A percentile compares a stretch with the other conserved stretches of the same genome.
phyloP scores from a whole-genome alignment of 2,113 vertebrate genomes.

The Mystacornis crossleyi region DNA sequence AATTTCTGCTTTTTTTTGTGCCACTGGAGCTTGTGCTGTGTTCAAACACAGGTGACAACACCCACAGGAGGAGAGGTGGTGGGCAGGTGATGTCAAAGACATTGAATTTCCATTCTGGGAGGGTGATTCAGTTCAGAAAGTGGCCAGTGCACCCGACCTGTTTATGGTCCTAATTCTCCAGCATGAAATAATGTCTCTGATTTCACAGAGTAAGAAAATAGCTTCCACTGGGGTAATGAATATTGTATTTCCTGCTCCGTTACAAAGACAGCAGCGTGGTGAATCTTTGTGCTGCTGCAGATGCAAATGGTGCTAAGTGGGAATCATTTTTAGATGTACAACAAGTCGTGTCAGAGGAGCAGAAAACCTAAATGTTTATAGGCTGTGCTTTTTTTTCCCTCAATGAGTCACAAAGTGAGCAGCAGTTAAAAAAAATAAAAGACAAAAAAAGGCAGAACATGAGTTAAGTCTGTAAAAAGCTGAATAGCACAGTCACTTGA shows the following conservation, averaged over 20 bases:
- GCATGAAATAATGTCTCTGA: neutral
- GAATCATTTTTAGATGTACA: neutral
- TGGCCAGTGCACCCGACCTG: neutral
- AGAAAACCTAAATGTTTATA: neutral
- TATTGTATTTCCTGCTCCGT: neutral
- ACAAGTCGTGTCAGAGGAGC: neutral
- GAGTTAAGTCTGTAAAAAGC: slow-evolving; percentile 5
- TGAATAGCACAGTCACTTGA: neutral
- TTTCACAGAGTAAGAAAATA: neutral
- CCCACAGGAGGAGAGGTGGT: neutral
- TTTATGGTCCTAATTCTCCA: neutral
- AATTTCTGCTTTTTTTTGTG: neutral
- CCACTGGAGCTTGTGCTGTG: neutral
- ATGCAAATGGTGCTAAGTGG: neutral
- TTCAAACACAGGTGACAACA: neutral
- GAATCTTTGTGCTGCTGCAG: neutral
- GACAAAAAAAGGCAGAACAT: neutral
- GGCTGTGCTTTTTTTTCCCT: neutral
- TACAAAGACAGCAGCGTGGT: neutral
- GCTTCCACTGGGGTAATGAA: neutral
- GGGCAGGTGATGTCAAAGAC: neutral
- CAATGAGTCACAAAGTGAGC: slow-evolving; percentile 36
- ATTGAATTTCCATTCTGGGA: neutral
- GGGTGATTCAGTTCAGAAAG: neutral
- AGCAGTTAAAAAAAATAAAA: neutral